Base-by-base conservation (phyloP, 2,888 invertebrate species). In the Rhaphigaster nebulosa region DNA sequence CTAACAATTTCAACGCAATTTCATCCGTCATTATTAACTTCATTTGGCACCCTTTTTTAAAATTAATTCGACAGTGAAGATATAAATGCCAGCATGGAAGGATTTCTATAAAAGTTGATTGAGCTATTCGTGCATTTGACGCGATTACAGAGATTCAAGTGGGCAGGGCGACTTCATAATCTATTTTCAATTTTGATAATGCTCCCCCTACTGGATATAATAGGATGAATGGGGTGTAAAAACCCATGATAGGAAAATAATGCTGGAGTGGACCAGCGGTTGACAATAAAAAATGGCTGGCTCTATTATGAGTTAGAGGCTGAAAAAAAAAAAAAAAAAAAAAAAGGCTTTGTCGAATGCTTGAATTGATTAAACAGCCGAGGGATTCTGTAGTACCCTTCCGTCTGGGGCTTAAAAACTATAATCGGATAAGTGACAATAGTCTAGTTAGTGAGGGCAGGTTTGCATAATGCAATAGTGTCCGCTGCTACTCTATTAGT, bases 171-270 rank as follows among this genome's bases (percentile, higher is more conserved):
- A 50, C 84, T 84, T 84, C 45, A 84, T 84, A 84, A 84, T 84
- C 84, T 84, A 45, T 50, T 45, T 84, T 84, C n/a, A n/a, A 84
- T 84, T 84, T n/a, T n/a, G 41, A 50, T 45, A 84, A 84, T 84
- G n/a, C 84, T n/a, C 41, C 45, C 41, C 45, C n/a, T 45, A 50
- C 4, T 13, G 84, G 45, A 38, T 15, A 50, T 41, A 84, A 84
- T 45, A 45, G n/a, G 45, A n/a, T 45, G n/a, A n/a, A 84, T 50
- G 45, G 84, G 84, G 45, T 84, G 41, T 84, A 84, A 45, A 84
- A 45, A 45, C 84, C 84, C n/a, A 84, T 84, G 84, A 84, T 84
- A 84, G 45, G 84, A 84, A 84, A 84, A 84, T 84, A 84, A 84
- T 84, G 84, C 45, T 6, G 26, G 84, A 8, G 45, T 84, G n/a